Evolutionary conservation across 2,888 invertebrate genomes (phyloP).

Genomic region (Dryobota labecula): DNA sequence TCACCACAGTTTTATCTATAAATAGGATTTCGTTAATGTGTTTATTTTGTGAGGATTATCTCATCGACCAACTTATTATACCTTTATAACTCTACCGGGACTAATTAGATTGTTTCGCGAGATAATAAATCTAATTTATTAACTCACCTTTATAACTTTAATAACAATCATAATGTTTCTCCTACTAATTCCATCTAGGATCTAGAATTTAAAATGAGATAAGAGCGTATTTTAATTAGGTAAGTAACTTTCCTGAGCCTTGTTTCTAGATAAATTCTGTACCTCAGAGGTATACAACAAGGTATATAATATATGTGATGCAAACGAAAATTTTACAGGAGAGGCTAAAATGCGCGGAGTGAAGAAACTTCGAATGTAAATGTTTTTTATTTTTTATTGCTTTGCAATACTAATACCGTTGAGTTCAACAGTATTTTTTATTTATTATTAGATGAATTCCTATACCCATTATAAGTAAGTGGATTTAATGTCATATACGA

Average conservation of each 20-base stretch:
- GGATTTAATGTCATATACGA: too few relatives aligned
- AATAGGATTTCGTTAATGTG: slow-evolving; percentile 50
- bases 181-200: slow-evolving; percentile 21
- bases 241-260: slow-evolving; percentile 14
- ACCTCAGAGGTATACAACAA: too few relatives aligned
- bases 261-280: slow-evolving; percentile 24
- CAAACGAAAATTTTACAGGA: too few relatives aligned
- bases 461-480: too few relatives aligned
- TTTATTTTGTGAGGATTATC: slow-evolving; percentile 51
- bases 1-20: slow-evolving; percentile 51
- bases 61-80: slow-evolving; percentile 48
- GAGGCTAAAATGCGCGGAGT: too few relatives aligned
- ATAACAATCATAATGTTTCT: slow-evolving; percentile 28
- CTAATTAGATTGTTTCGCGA: slow-evolving; percentile 41
- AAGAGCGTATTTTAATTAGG: slow-evolving; percentile 39
- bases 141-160: slow-evolving; percentile 25
- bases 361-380: too few relatives aligned
- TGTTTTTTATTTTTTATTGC: too few relatives aligned
- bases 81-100: slow-evolving; percentile 32
- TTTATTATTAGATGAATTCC: too few relatives aligned
- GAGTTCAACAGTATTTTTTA: too few relatives aligned
- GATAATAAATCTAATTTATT: slow-evolving; percentile 46
- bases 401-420: too few relatives aligned
- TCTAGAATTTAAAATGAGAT: slow-evolving; percentile 46
- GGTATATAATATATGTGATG: too few relatives aligned